Evolutionary conservation across 2,888 invertebrate species (phyloP), one percentile per base, ranked within the genome.

Genomic region (Orthosia gracilis): DNA sequence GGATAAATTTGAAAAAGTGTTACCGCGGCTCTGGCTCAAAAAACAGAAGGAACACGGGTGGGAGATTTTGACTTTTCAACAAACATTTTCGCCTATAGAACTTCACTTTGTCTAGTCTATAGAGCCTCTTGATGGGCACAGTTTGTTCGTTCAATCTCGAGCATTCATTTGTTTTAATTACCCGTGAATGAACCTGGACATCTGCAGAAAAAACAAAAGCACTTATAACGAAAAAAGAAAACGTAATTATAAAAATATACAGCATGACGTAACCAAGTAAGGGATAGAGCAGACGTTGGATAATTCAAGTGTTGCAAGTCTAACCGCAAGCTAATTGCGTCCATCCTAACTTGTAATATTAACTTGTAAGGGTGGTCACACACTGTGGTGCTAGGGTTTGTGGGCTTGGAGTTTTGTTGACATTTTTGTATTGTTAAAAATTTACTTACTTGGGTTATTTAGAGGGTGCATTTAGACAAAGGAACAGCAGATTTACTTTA

Each of bases 281-380:
- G 80, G 84, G 76, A 66, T 82, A 81, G 79, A 82, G 69, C 77
- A 85, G 87, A 82, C 82, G 80, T 87, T 86, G 88, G 86, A 90
- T 92, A 91, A 92, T 93, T 89, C 87, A 88, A 89, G 90, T 94
- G 94, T 92, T 91, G 93, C 91, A 94, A 94, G 88, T 85, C 84
- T 86, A 89, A 95, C 94, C 95, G 92, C 95, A 94, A 89, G 85
- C 91, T 95, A 95, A 95, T 95, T 94, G 92, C 94, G 95, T 95
- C 95, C 95, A 95, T 94, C 94, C 91, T 93, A 89, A 93, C 91
- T 92, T 91, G 89, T 89, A 89, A 93, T 94, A 92, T 93, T 94
- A 92, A 89, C 83, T 78, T 85, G 66, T 91, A 81, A 89, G 81
- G 92, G 66, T 57, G 55, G 13, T 52, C 72, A 21, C 84, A 91